Conservation (phyloP, 2,797 vertebrate species). For the Sebastes glaucus region DNA sequence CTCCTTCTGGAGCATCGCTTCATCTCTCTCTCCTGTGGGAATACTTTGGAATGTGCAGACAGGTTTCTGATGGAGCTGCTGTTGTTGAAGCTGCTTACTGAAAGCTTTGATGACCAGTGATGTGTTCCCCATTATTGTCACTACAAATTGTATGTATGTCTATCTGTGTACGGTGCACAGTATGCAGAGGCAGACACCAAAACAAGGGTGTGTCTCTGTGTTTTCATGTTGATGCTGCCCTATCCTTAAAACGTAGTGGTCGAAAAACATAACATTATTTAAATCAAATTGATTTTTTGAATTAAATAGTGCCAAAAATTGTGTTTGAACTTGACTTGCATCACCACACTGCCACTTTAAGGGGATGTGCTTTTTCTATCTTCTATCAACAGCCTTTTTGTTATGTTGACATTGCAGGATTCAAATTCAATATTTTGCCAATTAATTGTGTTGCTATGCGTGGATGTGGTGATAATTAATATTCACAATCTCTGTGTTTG, state of each 20-base stretch:
- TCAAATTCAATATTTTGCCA: slow-evolving; percentile 53
- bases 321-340: neutral
- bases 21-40: slow-evolving; percentile 67
- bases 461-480: slow-evolving; percentile 39
- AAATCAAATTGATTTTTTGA: neutral
- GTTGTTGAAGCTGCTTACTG: slow-evolving; percentile 53
- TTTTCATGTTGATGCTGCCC: neutral
- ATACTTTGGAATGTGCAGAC: slow-evolving; percentile 69
- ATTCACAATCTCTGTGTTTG: slow-evolving; percentile 49
- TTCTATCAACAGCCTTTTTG: slow-evolving; percentile 26
- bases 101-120: slow-evolving; percentile 70
- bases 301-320: neutral
- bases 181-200: neutral
- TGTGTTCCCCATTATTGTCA: slow-evolving; percentile 51
- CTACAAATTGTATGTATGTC: slow-evolving; percentile 22
- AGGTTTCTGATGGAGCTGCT: slow-evolving; percentile 69
- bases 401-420: slow-evolving; percentile 45
- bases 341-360: neutral
- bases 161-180: neutral
- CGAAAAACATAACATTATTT: neutral
- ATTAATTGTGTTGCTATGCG: slow-evolving; percentile 36
- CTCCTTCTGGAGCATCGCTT: slow-evolving; percentile 60
- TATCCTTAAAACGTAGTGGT: neutral
- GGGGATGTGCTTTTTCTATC: neutral
- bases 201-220: slow-evolving; percentile 26